Evolutionary conservation across 2,113 vertebrate species (phyloP), one percentile per base, ranked within the genome.

Genomic region (Entosphenus tridentatus): DNA sequence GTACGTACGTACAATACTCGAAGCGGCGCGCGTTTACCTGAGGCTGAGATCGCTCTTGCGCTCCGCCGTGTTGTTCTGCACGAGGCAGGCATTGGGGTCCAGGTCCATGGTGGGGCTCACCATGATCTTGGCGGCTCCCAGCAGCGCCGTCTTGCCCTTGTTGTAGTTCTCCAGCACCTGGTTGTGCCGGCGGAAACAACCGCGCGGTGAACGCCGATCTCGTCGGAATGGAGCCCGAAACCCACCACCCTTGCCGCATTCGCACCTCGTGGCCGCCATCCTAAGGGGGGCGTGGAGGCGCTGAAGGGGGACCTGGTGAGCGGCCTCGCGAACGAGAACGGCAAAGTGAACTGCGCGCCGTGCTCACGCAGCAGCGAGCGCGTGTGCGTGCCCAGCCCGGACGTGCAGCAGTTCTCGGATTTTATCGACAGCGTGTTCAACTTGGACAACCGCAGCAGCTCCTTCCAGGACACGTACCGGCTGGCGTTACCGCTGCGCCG

Each of bases 81-180:
- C 81, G 77, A 93, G 89, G 74, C 88, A 78, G 73, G 82, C 74
- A 78, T 96, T 90, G 0, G 92, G 89, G 62, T 92, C 91, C 77
- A 98, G 81, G 80, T 98, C 93, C 79, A 98, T 92, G 0, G 93
- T 98, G 57, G 93, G 93, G 77, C 93, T 98, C 78, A 96, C 93
- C 91, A 98, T 98, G 76, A 98, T 85, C 80, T 97, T 98, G 57
- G 93, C 93, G 54, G 93, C 93, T 0, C 90, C 96, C 2, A 98
- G 86, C 74, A 98, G 79, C 70, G 93, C 93, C 0, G 93, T 98
- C 77, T 96, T 96, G 14, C 93, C 93, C 75, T 93, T 95, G 77
- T 98, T 98, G 79, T 97, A 98, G 77, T 97, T 98, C 80, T 96
- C 92, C 77, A 98, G 78, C 74, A 98, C 93, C 93, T 98, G 74